Evolutionary conservation across 1,140 invertebrate species (phyloP).

Genomic region (Tribolium madens): DNA sequence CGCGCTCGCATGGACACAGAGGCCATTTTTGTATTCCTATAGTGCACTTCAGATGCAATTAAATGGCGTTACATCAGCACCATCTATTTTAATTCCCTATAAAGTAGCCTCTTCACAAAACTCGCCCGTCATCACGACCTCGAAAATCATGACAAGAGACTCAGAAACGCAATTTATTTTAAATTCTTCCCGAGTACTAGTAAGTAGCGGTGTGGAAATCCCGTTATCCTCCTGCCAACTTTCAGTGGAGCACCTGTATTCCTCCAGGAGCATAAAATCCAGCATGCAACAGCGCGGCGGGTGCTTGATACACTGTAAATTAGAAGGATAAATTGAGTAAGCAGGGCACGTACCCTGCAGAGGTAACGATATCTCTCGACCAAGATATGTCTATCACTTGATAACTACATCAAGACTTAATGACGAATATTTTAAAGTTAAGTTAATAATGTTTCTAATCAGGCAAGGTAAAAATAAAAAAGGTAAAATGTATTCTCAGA

Average conservation of each 20-base stretch:
- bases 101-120: background rate
- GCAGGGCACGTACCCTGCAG: constrained; percentile 45
- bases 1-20: background rate
- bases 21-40: constrained; percentile 21
- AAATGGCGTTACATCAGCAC: constrained; percentile 16
- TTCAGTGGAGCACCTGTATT: constrained; percentile 42
- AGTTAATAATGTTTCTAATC: no score
- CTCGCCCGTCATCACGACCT: background rate
- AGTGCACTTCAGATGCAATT: constrained; percentile 1
- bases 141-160: background rate
- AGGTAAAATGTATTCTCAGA: no score
- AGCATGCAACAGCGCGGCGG: constrained; percentile 41
- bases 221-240: constrained; percentile 37
- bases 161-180: constrained; percentile 27
- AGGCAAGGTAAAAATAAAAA: no score
- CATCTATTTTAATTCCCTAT: background rate
- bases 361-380: constrained; percentile 50
- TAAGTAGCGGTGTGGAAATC: constrained; percentile 19
- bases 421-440: background rate
- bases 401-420: constrained; percentile 30
- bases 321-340: constrained; percentile 48
- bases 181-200: background rate
- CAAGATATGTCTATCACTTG: constrained; percentile 50
- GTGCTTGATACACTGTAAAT: constrained; percentile 50
- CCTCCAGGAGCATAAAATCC: constrained; percentile 45